Base-by-base conservation (phyloP, 2,113 vertebrate species). In the Sus scrofa region DNA sequence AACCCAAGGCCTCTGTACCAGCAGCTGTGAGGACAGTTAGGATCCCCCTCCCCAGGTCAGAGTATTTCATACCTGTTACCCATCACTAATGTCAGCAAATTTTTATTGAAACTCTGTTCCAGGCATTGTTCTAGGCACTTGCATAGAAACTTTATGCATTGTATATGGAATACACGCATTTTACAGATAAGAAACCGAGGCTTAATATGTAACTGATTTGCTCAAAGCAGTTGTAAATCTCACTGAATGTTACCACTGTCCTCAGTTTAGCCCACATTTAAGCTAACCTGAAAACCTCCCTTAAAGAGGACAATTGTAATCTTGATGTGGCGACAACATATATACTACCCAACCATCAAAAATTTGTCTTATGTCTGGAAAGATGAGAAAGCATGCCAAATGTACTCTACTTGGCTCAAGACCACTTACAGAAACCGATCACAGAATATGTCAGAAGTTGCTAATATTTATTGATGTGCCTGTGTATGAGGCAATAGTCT, bases 11-110 rank as follows among this genome's bases (percentile, higher is more conserved):
- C 12, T 63, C 70, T 94, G 44, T 44, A n/a, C 12, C 11, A 85
- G 73, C n/a, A 95, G 84, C 85, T 90, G 65, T 54, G 26, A 92
- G 90, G 89, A 87, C 10, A 65, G 83, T 44, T 32, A 87, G 15
- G 60, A 0, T 13, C 20, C 68, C 26, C 54, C 18, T 88, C 9
- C 58, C 75, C 60, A 84, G 37, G 78, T 24, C 50, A 68, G 37
- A 82, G 4, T 15, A 15, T 90, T 67, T 77, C 44, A 88, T 7
- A 34, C 18, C 50, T 37, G 20, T 62, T 24, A 24, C 37, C 34
- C 79, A 62, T 65, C 22, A 37, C 39, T 79, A 39, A 12, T 2
- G 15, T 81, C 63, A 32, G 70, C 60, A 86, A 94, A 75, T 27
- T 30, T 68, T 44, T 30, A 63, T 37, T 26, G 68, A 91, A 78